A percentile compares a stretch with the other conserved stretches of the same genome.
phyloP scores from a whole-genome alignment of 2,888 invertebrate species.

The Trachelus iudaicus region DNA sequence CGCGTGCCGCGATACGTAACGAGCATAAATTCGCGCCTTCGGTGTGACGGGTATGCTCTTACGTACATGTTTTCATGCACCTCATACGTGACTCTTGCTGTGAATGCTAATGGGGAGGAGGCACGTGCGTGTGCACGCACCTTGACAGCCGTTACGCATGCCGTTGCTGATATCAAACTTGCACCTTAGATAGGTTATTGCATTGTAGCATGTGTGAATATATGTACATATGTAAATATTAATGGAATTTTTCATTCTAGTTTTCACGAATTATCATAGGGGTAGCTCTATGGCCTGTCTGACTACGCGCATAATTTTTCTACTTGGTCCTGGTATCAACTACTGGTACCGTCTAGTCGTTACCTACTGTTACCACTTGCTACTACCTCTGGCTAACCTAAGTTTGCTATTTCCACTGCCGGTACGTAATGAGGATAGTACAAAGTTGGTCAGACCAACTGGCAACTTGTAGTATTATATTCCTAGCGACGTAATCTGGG shows the following conservation, averaged over 20 bases:
- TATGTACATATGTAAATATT: too few species aligned
- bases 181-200: neutral
- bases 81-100: neutral
- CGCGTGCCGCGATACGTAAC: conserved; percentile 7
- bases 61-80: neutral
- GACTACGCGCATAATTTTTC: neutral
- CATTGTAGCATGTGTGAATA: too few species aligned
- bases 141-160: neutral
- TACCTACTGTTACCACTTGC: neutral
- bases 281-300: neutral
- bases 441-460: conserved; percentile 45
- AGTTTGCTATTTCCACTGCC: conserved; percentile 44
- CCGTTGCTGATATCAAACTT: neutral
- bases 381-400: neutral
- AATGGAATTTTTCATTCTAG: too few species aligned
- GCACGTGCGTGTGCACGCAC: neutral
- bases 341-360: neutral
- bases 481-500: conserved; percentile 50
- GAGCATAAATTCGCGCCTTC: neutral
- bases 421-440: conserved; percentile 38
- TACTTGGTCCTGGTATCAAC: neutral
- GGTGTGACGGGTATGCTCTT: neutral
- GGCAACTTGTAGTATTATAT: conserved; percentile 34
- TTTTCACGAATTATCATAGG: neutral
- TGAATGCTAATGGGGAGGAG: neutral